Evolutionary conservation across 2,797 vertebrate species (phyloP), one percentile per base, ranked within the genome.

Genomic region (Typhlichthys subterraneus): DNA sequence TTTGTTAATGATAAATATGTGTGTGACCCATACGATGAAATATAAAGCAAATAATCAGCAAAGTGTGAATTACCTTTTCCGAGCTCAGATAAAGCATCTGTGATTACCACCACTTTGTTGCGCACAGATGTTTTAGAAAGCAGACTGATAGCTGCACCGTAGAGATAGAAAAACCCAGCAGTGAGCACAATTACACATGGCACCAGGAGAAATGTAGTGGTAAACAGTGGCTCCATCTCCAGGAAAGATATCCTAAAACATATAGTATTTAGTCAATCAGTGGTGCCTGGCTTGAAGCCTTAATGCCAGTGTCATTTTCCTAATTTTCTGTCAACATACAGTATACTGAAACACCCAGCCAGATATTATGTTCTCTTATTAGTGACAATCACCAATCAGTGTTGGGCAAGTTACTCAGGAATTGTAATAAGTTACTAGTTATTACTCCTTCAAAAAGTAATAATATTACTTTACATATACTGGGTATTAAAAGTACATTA

Each of bases 21-120:
- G 33, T 38, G 33, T 38, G 33, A 38, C 33, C 33, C 33, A 38
- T 8, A 38, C 6, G 8, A 38, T 38, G 8, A 38, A 6, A 38
- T 7, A 38, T 38, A 38, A 6, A 38, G 8, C 33, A 38, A 6
- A 38, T 9, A 23, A 38, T 38, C 14, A 54, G 38, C 12, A 48
- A 65, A 23, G 7, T 56, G 15, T 2, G 1, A 0, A 4, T 92
- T 89, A 98, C 96, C 97, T 79, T 93, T 96, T 62, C 97, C 96
- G 1, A 98, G 88, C 2, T 93, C 93, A 0, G 96, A 96, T 13
- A 95, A 76, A 29, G 96, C 94, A 10, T 98, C 96, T 0, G 94
- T 94, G 75, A 99, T 92, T 33, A 99, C 92, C 69, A 98, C 94
- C 60, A 98, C 96, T 80, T 97, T 98, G 73, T 98, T 98, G 73